Evolutionary conservation across 1,140 invertebrate genomes (phyloP), one percentile per base, ranked within the genome.

Genomic region (Drosophila fuyamai): DNA sequence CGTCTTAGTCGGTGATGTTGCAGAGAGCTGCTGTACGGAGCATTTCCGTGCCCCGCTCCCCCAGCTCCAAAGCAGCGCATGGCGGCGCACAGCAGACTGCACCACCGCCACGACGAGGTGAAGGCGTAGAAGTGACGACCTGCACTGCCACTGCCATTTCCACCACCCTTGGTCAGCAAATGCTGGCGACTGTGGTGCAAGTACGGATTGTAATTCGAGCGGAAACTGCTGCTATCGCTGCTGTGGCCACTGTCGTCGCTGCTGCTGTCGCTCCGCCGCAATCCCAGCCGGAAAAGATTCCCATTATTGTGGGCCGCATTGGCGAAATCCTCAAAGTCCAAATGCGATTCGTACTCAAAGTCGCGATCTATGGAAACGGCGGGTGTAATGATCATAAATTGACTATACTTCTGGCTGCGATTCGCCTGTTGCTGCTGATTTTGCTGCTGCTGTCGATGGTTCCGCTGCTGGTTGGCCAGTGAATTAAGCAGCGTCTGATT

Each of bases 351-450:
- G 46, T 91, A 78, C 16, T 92, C 90, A 57, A 84, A 91, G 67
- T 92, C 81, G 23, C 92, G 89, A 79, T 92, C 92, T 43, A 92
- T 92, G 27, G 91, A 91, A 29, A 92, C 92, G 50, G 92, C 92
- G 60, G 92, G 92, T 62, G 92, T 92, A 41, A 92, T 92, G 67
- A 92, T 92, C 91, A 92, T 91, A 76, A 91, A 92, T 92, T 92
- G 91, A 88, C 89, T 89, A 38, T 92, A 92, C 73, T 91, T 92
- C n/a, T 65, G 79, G 71, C 44, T 76, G 63, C 79, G 79, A 61
- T 59, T 77, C 7, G 51, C 59, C 8, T 65, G 59, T 4, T 51
- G 55, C 5, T 66, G 55, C 35, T 65, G 82, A 7, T 54, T 32
- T 8, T 56, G 53, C 27, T 66, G 66, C 36, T 56, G 53, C 41